phyloP scores from a whole-genome alignment of 2,113 vertebrate genomes.

The Ameiurus melas region DNA sequence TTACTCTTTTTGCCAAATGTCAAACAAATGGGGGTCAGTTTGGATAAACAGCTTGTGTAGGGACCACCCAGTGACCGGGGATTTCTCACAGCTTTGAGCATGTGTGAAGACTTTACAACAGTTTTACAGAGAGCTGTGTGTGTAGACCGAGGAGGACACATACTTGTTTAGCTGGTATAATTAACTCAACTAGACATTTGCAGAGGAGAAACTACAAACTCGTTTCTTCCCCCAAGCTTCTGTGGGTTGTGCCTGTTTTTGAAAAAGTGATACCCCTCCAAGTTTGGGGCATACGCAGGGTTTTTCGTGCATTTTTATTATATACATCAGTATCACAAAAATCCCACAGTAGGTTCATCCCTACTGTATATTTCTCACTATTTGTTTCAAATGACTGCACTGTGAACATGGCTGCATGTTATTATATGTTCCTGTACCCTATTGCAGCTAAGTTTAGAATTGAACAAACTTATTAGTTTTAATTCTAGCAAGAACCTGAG shows the following conservation, averaged over 20 bases:
- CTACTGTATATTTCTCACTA: neutral
- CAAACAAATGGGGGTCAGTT: conserved; percentile 39
- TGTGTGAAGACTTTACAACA: neutral
- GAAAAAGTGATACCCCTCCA: neutral
- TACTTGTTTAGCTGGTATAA: conserved; percentile 28
- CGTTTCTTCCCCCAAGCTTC: neutral
- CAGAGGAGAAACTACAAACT: neutral
- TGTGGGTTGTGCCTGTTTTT: neutral
- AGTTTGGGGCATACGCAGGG: neutral
- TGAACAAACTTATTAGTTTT: neutral
- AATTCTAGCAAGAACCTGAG: neutral
- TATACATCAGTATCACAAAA: neutral
- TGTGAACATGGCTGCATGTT: too few species aligned
- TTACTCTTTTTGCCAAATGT: conserved; percentile 31
- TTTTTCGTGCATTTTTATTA: neutral
- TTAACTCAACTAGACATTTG: conserved; percentile 35
- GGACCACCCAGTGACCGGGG: neutral
- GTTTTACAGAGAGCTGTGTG: neutral
- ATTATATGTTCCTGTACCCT: neutral
- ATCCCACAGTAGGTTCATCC: neutral
- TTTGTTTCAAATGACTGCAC: too few species aligned
- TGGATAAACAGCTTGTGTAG: conserved; percentile 20
- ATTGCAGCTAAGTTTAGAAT: neutral
- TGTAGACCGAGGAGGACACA: neutral
- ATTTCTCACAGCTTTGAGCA: neutral